Evolutionary conservation across 2,113 vertebrate species (phyloP), one percentile per base, ranked within the genome.

Genomic region (Notiomystis cincta): DNA sequence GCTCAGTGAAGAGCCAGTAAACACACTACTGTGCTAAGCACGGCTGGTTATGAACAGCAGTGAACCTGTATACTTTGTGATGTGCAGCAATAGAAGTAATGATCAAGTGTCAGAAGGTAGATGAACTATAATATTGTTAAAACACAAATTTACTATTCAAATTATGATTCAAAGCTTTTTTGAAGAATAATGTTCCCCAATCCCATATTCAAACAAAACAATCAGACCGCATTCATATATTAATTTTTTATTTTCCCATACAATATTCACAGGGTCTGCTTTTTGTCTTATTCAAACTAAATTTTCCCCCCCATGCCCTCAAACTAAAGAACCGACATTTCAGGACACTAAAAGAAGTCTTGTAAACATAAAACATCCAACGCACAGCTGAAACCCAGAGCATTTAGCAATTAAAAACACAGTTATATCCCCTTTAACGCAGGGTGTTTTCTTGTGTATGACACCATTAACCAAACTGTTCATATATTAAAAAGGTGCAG

Each of bases 201-300:
- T 38, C 20, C 19, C 44, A 73, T 6, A 56, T 7, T 33, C 38
- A 89, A 95, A 92, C 15, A 87, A 88, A 87, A 60, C 78, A 87
- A 19, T 31, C 33, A 88, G 56, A 71, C 70, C 44, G 64, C 30
- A 90, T 70, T 95, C 91, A 97, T 98, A 96, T 98, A 97, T 97
- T 97, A 97, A 92, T 97, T 97, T 96, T 90, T 98, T 97, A 98
- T 97, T 97, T 96, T 87, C 94, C 82, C 95, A 96, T 96, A 97
- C 93, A 97, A 89, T 86, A 98, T 96, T 96, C 96, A 97, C 91
- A 97, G 83, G 90, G 87, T 95, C 83, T 96, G 62, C 45, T 95
- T 93, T 84, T 83, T 97, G 64, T 95, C 56, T 96, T 96, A 91
- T 24, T 95, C 85, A 97, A 92, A 97, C 76, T 91, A 90, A 82